Evolutionary conservation across 2,888 invertebrate genomes (phyloP).

Genomic region (Oithona nana): DNA sequence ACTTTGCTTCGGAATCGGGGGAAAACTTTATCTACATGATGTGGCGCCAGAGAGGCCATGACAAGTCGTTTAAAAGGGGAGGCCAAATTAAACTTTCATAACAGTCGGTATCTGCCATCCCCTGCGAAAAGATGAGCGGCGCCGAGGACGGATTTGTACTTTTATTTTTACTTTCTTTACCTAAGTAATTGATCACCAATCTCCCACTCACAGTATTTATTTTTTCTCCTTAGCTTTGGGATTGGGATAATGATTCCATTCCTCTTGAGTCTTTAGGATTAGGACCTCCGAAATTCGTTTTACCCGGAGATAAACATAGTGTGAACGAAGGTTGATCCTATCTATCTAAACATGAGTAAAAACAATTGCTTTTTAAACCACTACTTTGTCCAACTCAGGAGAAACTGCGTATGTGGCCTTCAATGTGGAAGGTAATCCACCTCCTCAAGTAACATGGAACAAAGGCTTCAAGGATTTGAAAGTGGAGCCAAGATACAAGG

Average conservation of each 20-base stretch:
- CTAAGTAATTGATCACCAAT: too few species aligned
- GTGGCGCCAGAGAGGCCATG: too few species aligned
- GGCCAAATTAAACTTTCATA: not conserved
- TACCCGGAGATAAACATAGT: slow-evolving; percentile 3
- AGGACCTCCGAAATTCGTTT: not conserved
- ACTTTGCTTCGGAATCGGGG: too few species aligned
- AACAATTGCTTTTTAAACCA: not conserved
- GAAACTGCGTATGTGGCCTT: slow-evolving; percentile 11
- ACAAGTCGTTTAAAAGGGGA: not conserved
- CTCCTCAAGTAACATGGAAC: slow-evolving; percentile 7
- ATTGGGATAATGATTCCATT: slow-evolving; percentile 15
- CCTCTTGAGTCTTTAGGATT: not conserved
- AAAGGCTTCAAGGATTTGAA: slow-evolving; percentile 16
- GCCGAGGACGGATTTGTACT: not conserved
- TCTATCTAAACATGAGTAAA: too few species aligned
- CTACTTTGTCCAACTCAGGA: not conserved
- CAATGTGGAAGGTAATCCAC: slow-evolving; percentile 14
- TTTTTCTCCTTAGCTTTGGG: not conserved
- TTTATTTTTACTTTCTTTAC: not conserved
- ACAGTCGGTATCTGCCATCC: too few species aligned
- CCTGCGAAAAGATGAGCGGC: too few species aligned
- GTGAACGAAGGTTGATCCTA: slow-evolving; percentile 5
- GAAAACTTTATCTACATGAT: too few species aligned
- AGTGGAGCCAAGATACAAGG: slow-evolving; percentile 11
- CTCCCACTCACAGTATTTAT: too few species aligned